Evolutionary conservation across 2,888 invertebrate genomes (phyloP), one percentile per base, ranked within the genome.

Genomic region (Copidosoma aretas): DNA sequence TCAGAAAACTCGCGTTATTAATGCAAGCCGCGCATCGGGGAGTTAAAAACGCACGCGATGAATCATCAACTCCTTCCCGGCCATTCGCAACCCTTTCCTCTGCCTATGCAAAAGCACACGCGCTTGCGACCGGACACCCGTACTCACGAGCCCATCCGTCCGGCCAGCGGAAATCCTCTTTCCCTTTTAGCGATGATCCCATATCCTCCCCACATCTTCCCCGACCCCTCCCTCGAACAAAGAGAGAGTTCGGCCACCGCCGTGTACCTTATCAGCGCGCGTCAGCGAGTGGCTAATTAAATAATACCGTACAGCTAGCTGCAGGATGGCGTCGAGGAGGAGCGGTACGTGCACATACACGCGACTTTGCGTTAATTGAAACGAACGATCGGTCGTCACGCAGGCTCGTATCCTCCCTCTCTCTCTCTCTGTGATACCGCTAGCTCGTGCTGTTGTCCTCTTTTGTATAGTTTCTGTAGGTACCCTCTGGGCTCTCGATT

Each of bases 321-420:
- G 73, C 69, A 73, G 69, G 43, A 4, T 46, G 15, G 17, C 43
- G 17, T 17, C 43, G 43, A 46, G 15, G 43, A 46, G 32, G 43
- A 71, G 66, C 74, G 73, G 77, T 53, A 12, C 24, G n/a, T n/a
- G 12, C 12, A 17, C 46, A 3, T 17, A 51, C 41, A 41, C 63
- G 82, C 81, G 80, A 81, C 81, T 81, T 79, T 80, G 39, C 78
- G 77, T 78, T 80, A 80, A 82, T 82, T 80, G 78, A 77, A 75
- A 77, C 75, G 75, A 78, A 80, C 78, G 79, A 78, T 77, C 74
- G 74, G 53, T 32, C 67, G 67, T 67, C 70, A 67, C 70, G 70
- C 66, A 53, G 59, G 19, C 43, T 15, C 43, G 43, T 17, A 12
- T 49, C 21, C 53, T 59, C 53, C 46, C 53, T 52, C 59, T 53